Evolutionary conservation across 2,797 vertebrate species (phyloP), one percentile per base, ranked within the genome.

Genomic region (Xenopus petersii): DNA sequence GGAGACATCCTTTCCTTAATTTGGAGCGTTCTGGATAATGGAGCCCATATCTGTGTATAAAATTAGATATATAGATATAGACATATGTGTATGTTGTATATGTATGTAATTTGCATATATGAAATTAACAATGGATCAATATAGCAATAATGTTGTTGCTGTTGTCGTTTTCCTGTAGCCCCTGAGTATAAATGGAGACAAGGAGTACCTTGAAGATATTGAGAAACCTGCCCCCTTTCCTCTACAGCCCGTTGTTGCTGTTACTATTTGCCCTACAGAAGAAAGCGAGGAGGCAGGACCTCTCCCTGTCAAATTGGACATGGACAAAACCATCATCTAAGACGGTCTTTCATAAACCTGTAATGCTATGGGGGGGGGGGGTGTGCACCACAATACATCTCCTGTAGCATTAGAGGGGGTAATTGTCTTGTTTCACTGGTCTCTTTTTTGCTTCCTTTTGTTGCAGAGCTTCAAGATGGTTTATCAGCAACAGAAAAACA

Each of bases 241-340:
- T 17, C 86, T 97, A 88, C 90, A 89, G 0, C 88, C 94, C 0
- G 58, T 94, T 86, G 82, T 95, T 12, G 86, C 94, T 0, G 88
- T 97, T 70, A 83, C 93, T 30, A 79, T 95, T 75, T 92, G 92
- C 81, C 91, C 93, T 0, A 79, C 88, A 0, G 92, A 88, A 9
- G 87, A 93, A 4, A 75, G 79, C 10, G 92, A 91, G 80, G 95
- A 94, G 58, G 93, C 88, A 0, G 95, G 93, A 54, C 94, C 93
- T 0, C 93, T 96, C 81, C 95, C 95, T 0, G 92, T 98, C 84
- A 98, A 96, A 86, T 92, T 98, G n/a, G 94, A 96, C 85, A 89
- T 99, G 84, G 92, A 93, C 88, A 95, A 95, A 86, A 96, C 95
- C 16, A 83, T 89, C n/a, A 89, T 99, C 87, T 99, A 95, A 88